These are phyloP conservation scores for Vireo altiloquus DNA, from an alignment of 2,113 vertebrate species.

Conservation along the genomic window DNA sequence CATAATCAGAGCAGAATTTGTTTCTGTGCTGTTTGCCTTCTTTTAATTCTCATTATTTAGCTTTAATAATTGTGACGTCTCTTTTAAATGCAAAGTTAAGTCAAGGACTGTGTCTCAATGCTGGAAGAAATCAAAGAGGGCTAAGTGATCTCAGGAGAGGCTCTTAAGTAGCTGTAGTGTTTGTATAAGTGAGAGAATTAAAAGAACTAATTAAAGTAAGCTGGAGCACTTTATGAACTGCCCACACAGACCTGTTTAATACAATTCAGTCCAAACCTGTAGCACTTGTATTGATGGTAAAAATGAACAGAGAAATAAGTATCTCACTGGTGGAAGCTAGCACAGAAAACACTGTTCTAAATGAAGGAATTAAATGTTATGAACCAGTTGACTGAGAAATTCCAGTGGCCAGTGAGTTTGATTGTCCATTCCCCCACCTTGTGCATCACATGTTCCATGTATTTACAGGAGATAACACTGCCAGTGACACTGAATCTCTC, in stretches of 20 bases:
- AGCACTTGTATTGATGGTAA: background rate
- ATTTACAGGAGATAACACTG: background rate
- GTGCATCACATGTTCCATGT: background rate
- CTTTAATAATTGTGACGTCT: background rate
- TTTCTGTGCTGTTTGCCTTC: background rate
- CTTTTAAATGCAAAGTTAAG: slow-evolving; percentile 1
- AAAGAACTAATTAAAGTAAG: slow-evolving; percentile 11
- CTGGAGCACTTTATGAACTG: background rate
- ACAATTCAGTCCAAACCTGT: background rate
- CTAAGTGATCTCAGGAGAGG: slow-evolving; percentile 21
- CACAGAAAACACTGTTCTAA: background rate
- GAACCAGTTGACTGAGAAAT: background rate
- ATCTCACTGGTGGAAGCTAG: background rate
- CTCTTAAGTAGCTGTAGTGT: background rate
- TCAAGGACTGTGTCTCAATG: background rate
- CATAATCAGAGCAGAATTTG: background rate
- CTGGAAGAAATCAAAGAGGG: background rate
- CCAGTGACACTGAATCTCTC: background rate
- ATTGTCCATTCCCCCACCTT: background rate
- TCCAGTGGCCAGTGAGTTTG: background rate
- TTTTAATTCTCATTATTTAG: background rate
- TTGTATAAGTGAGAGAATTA: background rate
- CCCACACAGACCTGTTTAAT: background rate
- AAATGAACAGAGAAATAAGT: background rate
- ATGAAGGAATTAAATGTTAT: background rate